Base-by-base conservation (phyloP, 1,140 invertebrate species). In the Pachypeltis micranthus region DNA sequence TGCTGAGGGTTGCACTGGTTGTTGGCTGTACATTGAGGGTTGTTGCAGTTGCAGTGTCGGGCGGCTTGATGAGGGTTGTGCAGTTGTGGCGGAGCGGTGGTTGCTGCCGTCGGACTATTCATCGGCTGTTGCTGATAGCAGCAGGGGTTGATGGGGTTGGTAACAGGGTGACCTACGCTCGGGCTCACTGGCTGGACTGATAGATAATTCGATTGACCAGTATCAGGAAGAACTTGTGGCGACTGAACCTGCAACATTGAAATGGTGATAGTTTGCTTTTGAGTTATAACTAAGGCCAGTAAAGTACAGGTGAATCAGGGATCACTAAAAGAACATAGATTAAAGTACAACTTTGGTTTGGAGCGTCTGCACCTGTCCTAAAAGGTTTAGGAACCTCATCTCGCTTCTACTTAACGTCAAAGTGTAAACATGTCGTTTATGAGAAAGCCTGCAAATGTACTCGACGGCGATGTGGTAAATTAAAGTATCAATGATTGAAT, bases 31-130 rank as follows among this genome's bases (percentile, higher is more conserved):
- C 54, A 63, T 65, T 62, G 69, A 63, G 70, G 66, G 56, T 39
- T 67, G 63, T 34, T 68, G 65, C 64, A 69, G 66, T 65, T 74
- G 67, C 64, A 73, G 69, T 66, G 67, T 12, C 69, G 60, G 12
- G 68, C 67, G 19, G 59, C 26, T 12, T 67, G 61, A 19, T 63
- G 67, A 34, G 63, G 62, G 44, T 25, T 64, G 31, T 57, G 59
- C 44, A 61, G 54, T 55, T 77, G 77, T 14, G 73, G 70, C 0
- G 81, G 80, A 0, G 81, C 80, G 3, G 80, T 70, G 0, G 81
- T 74, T 4, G 79, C 82, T 4, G 81, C 79, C 2, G 81, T 78
- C 3, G 82, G 82, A 2, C 80, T 83, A 0, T 77, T 76, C 66
- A 83, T 70, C 12, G 79, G 78, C 62, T 78, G 76, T 47, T 64